These are phyloP conservation scores for Xestia xanthographa DNA, from an alignment of 2,888 invertebrate species.

Conservation along the genomic window DNA sequence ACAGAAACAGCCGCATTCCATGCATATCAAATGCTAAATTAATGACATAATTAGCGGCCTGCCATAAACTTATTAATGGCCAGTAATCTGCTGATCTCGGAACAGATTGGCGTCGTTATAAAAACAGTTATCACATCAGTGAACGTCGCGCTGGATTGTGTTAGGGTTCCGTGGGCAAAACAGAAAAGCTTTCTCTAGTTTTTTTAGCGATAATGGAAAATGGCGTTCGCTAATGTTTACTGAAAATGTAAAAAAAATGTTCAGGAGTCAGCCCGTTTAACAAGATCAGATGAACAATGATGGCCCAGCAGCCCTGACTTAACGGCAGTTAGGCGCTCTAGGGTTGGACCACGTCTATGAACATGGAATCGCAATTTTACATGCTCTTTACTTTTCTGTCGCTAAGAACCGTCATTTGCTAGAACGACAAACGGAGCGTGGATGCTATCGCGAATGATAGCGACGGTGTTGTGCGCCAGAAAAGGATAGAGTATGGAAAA, in stretches of 20 bases:
- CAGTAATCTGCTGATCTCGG: conserved; percentile 38
- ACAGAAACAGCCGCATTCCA: conserved; percentile 23
- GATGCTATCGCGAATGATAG: too few relatives aligned
- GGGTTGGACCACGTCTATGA: too few relatives aligned
- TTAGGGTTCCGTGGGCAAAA: conserved; percentile 9
- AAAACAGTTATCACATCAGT: conserved; percentile 56
- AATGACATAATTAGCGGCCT: conserved; percentile 40
- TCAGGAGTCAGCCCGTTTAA: too few relatives aligned
- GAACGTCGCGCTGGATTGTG: conserved; percentile 25
- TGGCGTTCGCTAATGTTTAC: background rate
- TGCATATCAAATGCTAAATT: conserved; percentile 29
- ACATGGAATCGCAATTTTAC: too few relatives aligned
- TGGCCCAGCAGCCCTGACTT: too few relatives aligned
- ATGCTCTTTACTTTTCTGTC: too few relatives aligned
- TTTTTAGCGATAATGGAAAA: background rate
- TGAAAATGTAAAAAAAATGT: background rate
- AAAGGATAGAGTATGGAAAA: too few relatives aligned
- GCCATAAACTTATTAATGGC: conserved; percentile 36
- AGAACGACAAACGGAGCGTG: too few relatives aligned
- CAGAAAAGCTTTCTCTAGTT: background rate
- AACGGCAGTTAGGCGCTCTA: too few relatives aligned
- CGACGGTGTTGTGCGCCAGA: too few relatives aligned
- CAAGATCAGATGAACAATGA: too few relatives aligned
- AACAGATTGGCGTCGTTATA: conserved; percentile 51
- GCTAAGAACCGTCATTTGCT: too few relatives aligned